A percentile compares a stretch with the other conserved stretches of the same genome.
phyloP scores from a whole-genome alignment of 2,888 invertebrate species.

The Arctia plantaginis region DNA sequence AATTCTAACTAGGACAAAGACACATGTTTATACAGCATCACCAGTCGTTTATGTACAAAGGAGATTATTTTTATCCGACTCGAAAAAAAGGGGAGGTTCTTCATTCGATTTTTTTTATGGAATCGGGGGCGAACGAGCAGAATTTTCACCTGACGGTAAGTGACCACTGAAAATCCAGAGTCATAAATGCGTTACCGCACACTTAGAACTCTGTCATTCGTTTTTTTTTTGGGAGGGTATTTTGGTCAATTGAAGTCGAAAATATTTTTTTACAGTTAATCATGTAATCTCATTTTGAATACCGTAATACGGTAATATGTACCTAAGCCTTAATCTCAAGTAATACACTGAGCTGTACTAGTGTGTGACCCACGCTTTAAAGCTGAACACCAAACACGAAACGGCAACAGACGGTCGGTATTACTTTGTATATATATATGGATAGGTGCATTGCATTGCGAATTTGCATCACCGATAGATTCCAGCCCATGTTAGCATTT shows the following conservation, averaged over 20 bases:
- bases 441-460: too few species aligned
- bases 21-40: not conserved
- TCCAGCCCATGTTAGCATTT: slow-evolving; percentile 51
- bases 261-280: too few species aligned
- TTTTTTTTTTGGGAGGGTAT: too few species aligned
- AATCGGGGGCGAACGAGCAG: too few species aligned
- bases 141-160: too few species aligned
- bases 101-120: not conserved
- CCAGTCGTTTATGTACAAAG: not conserved
- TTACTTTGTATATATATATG: slow-evolving; percentile 21
- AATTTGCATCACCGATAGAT: slow-evolving; percentile 26
- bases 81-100: not conserved
- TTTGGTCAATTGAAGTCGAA: too few species aligned
- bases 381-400: slow-evolving; percentile 2
- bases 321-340: not conserved
- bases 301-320: too few species aligned
- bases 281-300: too few species aligned
- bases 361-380: not conserved
- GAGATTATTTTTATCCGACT: not conserved
- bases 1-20: not conserved
- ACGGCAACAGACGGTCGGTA: slow-evolving; percentile 9
- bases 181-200: too few species aligned
- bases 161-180: too few species aligned
- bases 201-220: too few species aligned
- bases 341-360: not conserved